A percentile compares a stretch with the other conserved stretches of the same genome.
phyloP scores from a whole-genome alignment of 2,797 vertebrate species.

The Pristis pectinata region DNA sequence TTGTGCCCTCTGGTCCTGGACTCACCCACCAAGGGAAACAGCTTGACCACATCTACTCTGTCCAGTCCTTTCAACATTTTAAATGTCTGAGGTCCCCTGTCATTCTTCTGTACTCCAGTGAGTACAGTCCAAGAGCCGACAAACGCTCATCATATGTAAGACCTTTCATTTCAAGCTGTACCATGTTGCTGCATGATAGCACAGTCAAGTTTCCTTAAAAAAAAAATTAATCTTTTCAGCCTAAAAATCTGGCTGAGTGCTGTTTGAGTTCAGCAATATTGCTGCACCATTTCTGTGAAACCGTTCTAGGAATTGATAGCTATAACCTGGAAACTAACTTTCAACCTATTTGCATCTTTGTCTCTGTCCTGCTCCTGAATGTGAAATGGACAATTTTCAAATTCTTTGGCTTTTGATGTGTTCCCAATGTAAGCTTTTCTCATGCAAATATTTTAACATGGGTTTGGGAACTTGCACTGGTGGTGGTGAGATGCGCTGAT shows the following conservation, averaged over 20 bases:
- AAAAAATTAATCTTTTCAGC: no score
- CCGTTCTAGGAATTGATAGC: not conserved
- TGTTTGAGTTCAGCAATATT: no score
- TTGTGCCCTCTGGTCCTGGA: no score
- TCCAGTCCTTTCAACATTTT: no score
- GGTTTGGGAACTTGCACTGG: not conserved
- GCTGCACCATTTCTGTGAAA: not conserved
- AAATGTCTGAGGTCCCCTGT: no score
- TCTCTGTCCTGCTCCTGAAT: not conserved
- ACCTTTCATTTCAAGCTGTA: not conserved
- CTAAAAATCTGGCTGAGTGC: no score
- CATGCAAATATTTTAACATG: not conserved
- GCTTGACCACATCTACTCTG: no score
- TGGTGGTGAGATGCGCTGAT: no score
- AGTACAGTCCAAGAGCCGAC: no score
- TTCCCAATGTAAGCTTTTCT: not conserved
- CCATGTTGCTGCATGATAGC: not conserved
- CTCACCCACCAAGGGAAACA: no score
- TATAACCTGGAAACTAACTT: not conserved
- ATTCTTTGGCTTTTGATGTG: not conserved
- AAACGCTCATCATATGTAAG: no score
- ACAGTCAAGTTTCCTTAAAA: not conserved
- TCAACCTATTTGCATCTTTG: not conserved
- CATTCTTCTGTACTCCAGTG: no score
- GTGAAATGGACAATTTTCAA: not conserved